Base-by-base conservation (phyloP, 30 jellyfish, hydroid and myxozoan genomes). In the Sanderia malayensis region DNA sequence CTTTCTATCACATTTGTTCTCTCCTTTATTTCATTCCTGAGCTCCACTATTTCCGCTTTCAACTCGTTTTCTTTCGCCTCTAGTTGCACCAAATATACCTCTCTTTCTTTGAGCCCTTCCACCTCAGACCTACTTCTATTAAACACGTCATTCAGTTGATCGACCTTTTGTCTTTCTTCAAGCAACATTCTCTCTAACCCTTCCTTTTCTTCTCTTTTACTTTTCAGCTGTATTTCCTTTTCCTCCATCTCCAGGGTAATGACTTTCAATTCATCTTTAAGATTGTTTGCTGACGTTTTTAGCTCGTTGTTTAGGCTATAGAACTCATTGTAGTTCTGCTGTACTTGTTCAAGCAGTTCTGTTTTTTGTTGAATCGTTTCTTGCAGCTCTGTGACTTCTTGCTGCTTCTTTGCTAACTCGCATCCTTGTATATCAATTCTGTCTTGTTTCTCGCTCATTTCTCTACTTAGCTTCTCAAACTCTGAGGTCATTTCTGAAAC, bases 51-150 rank as follows among this genome's bases (percentile, higher is more conserved):
- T 57, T 37, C 57, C 1, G 27, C 67, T 69, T 76, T 85, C 6
- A 70, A 67, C 46, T 81, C 80, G 20, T 45, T 67, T 11, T 34
- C 33, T 24, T 58, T 81, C 7, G 46, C 93, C 11, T 69, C 58
- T 26, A 57, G 61, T 2, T 55, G 21, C 2, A 44, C 44, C 57
- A 37, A 10, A n/a, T 69, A 58, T 0, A 1, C 57, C 59, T 25
- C 74, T 20, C 10, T 26, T 37, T 71, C 71, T 23, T 79, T 58
- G 2, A 64, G 72, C 31, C 46, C 21, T n/a, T 57, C 68, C 3
- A 69, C 46, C 28, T 81, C 68, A 1, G 1, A 61, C 61, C 70
- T 52, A 7, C 69, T 71, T 2, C 6, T 13, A 19, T 41, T 33
- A 10, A 69, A 25, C 41, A 68, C 67, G 27, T 59, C 65, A 10